Conservation (phyloP, 2,888 invertebrate genomes). For the Agriopis leucophaearia region DNA sequence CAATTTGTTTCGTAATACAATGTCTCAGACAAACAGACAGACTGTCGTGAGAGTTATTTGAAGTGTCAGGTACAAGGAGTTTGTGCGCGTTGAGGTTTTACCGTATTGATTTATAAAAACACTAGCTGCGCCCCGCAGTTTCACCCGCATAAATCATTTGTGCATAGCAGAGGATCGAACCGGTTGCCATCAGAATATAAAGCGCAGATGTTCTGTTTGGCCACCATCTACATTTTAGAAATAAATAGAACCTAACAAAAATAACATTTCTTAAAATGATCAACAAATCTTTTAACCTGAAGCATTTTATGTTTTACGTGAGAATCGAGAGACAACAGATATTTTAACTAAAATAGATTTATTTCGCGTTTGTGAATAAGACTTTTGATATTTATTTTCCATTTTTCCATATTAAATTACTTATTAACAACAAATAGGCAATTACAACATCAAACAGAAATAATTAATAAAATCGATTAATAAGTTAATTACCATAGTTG, state of each 20-base stretch:
- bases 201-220: too few relatives aligned
- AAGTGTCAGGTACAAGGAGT: not conserved
- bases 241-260: too few relatives aligned
- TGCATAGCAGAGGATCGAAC: too few relatives aligned
- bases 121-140: too few relatives aligned
- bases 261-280: too few relatives aligned
- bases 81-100: not conserved
- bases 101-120: not conserved
- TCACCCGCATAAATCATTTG: too few relatives aligned
- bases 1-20: constrained; percentile 13
- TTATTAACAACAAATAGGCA: constrained; percentile 9
- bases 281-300: too few relatives aligned
- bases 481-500: constrained; percentile 17
- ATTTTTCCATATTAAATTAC: not conserved
- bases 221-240: too few relatives aligned
- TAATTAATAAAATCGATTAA: constrained; percentile 23
- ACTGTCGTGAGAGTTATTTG: constrained; percentile 9
- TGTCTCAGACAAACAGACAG: constrained; percentile 14
- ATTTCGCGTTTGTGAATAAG: not conserved
- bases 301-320: not conserved
- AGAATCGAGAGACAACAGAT: not conserved
- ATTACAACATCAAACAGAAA: constrained; percentile 12
- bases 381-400: not conserved
- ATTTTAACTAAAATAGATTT: not conserved
- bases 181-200: too few relatives aligned